These are phyloP conservation scores for Hiodon tergisus DNA, from an alignment of 2,113 vertebrate species.

Conservation along the genomic window DNA sequence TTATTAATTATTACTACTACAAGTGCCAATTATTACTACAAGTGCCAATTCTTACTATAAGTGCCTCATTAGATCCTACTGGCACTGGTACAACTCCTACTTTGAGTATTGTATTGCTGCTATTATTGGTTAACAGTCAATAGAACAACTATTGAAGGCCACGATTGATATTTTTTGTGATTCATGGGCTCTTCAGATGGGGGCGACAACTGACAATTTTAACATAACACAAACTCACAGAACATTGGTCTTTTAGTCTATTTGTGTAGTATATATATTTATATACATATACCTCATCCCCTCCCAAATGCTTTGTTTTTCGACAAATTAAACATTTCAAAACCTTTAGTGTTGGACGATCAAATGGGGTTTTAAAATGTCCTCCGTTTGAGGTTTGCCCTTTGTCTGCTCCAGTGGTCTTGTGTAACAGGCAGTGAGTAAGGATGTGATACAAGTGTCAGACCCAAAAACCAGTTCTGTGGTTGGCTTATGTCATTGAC, in stretches of 20 bases:
- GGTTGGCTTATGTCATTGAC: neutral
- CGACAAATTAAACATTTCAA: neutral
- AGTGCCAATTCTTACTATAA: neutral
- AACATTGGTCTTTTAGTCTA: too few species aligned
- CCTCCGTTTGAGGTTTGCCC: conserved; percentile 22
- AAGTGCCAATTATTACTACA: neutral
- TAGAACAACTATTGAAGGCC: too few species aligned
- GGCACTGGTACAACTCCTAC: too few species aligned
- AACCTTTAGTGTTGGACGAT: neutral
- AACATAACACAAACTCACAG: neutral
- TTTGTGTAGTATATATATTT: too few species aligned
- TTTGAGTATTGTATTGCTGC: too few species aligned
- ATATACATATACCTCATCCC: neutral
- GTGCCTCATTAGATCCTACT: too few species aligned
- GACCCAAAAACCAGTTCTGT: neutral
- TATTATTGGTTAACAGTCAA: too few species aligned
- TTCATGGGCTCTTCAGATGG: too few species aligned
- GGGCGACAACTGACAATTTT: too few species aligned
- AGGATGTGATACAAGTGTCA: neutral
- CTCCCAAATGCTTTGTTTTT: neutral
- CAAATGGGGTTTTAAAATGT: conserved; percentile 21
- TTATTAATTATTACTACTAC: conserved; percentile 2
- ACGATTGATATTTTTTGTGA: too few species aligned
- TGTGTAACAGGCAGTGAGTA: conserved; percentile 18
- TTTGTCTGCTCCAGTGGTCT: conserved; percentile 22